Percentiles rank a stretch among this genome's conserved stretches.
Evolutionary conservation across 2,113 vertebrate genomes (phyloP).

Genomic region (Pithys albifrons): DNA sequence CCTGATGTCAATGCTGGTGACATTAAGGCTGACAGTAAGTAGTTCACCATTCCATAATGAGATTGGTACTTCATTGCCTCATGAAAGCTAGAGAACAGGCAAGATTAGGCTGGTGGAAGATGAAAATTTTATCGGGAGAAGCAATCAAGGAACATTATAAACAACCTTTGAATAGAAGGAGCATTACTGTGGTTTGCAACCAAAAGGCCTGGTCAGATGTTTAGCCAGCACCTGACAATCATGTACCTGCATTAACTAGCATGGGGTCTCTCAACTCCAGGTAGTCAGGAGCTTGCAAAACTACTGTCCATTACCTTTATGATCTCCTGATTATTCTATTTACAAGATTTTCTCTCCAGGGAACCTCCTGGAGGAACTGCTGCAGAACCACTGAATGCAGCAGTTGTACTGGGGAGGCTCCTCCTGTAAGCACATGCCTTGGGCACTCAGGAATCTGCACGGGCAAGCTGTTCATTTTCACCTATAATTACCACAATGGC

Average conservation of each 20-base stretch:
- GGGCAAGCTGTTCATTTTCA: slow-evolving; percentile 48
- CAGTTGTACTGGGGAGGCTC: neutral
- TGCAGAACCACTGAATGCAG: neutral
- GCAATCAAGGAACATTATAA: neutral
- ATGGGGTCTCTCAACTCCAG: neutral
- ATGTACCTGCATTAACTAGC: neutral
- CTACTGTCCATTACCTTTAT: neutral
- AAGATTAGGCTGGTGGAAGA: neutral
- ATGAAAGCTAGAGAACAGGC: neutral
- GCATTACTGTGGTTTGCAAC: neutral
- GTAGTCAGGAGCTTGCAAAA: slow-evolving; percentile 18
- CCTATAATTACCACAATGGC: slow-evolving; percentile 35
- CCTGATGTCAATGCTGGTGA: neutral
- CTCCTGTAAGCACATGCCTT: neutral
- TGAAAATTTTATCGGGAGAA: neutral
- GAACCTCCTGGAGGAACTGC: neutral
- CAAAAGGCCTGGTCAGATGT: neutral
- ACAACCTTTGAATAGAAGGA: neutral
- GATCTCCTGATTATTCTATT: slow-evolving; percentile 35
- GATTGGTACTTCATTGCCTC: neutral
- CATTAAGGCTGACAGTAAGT: neutral
- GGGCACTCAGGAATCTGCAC: neutral
- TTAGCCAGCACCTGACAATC: neutral
- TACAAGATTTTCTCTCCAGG: neutral
- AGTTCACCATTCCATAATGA: neutral